phyloP scores from a whole-genome alignment of 2,888 invertebrate genomes.

The Lepidonotus clava region DNA sequence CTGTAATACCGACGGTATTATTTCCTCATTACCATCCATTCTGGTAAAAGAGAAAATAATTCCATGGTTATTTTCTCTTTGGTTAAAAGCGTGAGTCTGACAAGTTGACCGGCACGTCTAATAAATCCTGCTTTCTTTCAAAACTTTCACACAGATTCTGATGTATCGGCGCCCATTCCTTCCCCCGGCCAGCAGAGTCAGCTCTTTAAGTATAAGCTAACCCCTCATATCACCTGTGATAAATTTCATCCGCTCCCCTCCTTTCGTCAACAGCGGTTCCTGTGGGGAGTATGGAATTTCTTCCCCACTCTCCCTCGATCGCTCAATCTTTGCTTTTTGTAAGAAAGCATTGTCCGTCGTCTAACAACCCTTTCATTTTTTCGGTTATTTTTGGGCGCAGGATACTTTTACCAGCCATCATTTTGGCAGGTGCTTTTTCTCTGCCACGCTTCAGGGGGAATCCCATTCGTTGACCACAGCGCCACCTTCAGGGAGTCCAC shows the following conservation, averaged over 20 bases:
- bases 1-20: no score
- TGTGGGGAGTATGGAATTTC: background rate
- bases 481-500: background rate
- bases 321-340: background rate
- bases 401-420: background rate
- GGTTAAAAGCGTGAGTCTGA: no score
- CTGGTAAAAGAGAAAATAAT: no score
- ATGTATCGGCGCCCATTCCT: background rate
- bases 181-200: background rate
- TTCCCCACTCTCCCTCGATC: background rate
- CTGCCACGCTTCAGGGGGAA: background rate
- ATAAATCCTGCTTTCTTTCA: background rate
- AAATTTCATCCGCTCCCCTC: background rate
- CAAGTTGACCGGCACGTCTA: no score
- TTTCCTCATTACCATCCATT: no score
- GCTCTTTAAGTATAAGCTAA: background rate
- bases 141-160: background rate
- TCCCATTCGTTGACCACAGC: background rate
- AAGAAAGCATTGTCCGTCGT: background rate
- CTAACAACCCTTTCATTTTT: background rate
- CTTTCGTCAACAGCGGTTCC: background rate
- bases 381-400: background rate
- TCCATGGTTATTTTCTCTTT: no score
- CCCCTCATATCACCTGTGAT: background rate
- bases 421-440: constrained; percentile 6